phyloP scores from a whole-genome alignment of 2,888 invertebrate genomes.

The Philopedon plagiatum region DNA sequence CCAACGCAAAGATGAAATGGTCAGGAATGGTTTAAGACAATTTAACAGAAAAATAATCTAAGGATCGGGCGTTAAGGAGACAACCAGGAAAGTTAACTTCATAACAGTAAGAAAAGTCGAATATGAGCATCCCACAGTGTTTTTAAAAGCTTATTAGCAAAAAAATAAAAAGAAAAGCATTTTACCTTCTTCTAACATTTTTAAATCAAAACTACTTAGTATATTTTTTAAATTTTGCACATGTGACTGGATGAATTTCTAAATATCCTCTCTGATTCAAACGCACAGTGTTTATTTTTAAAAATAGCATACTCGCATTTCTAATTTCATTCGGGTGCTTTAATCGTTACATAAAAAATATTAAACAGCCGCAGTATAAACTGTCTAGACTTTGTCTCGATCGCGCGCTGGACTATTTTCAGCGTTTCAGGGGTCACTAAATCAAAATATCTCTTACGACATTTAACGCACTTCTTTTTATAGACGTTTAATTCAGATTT shows the following conservation, averaged over 20 bases:
- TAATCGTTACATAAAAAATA: constrained; percentile 49
- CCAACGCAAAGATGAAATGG: no score
- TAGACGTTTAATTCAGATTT: constrained; percentile 6
- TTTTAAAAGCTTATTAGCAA: no score
- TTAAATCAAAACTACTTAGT: no score
- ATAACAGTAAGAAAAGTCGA: no score
- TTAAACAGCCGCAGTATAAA: constrained; percentile 40
- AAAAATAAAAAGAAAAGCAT: no score
- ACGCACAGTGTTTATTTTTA: constrained; percentile 42
- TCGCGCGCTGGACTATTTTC: constrained; percentile 42
- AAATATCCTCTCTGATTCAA: constrained; percentile 15
- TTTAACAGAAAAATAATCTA: no score
- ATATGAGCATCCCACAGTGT: no score
- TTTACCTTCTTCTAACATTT: no score
- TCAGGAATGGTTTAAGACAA: no score
- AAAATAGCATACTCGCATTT: constrained; percentile 46
- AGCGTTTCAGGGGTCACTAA: constrained; percentile 44
- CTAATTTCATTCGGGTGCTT: constrained; percentile 46
- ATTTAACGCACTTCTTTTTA: constrained; percentile 14
- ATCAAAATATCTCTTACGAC: constrained; percentile 44
- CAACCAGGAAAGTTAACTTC: no score
- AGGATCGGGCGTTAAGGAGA: no score
- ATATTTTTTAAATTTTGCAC: constrained; percentile 11
- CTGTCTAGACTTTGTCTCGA: constrained; percentile 47
- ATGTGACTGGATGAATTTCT: constrained; percentile 17